Conservation (phyloP, 2,113 vertebrate species). For the Laterallus jamaicensis region DNA sequence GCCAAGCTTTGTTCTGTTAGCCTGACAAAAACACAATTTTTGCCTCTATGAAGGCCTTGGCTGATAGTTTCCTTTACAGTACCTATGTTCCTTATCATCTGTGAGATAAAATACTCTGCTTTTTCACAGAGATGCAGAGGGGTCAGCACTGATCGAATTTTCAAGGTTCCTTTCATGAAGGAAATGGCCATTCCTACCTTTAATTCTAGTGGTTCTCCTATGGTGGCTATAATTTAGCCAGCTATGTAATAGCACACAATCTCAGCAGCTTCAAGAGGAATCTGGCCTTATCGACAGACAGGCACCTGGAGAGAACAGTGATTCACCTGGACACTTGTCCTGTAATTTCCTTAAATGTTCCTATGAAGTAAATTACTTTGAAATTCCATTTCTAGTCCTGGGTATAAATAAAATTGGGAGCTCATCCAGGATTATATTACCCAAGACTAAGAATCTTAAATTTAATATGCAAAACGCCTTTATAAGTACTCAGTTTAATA, state of each 20-base stretch:
- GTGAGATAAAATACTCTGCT: background rate
- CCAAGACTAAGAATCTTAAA: background rate
- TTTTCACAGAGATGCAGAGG: background rate
- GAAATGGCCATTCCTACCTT: background rate
- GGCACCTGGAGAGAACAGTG: background rate
- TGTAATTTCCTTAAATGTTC: background rate
- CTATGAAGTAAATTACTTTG: background rate
- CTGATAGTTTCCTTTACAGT: background rate
- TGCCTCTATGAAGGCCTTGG: background rate
- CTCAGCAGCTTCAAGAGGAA: background rate
- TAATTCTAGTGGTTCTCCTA: background rate
- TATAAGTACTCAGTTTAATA: background rate
- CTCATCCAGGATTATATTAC: background rate
- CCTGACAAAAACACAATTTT: background rate
- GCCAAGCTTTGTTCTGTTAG: background rate
- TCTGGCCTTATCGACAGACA: background rate
- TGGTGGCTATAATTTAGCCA: rapidly evolving
- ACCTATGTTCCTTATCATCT: background rate
- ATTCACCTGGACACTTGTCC: background rate
- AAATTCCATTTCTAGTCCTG: background rate
- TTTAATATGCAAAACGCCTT: background rate
- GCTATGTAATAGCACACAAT: background rate
- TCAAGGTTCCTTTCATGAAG: background rate
- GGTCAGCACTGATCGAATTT: background rate
- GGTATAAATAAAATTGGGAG: background rate